These are phyloP conservation scores for Caracal caracal DNA, from an alignment of 2,113 vertebrate species.

Conservation along the genomic window DNA sequence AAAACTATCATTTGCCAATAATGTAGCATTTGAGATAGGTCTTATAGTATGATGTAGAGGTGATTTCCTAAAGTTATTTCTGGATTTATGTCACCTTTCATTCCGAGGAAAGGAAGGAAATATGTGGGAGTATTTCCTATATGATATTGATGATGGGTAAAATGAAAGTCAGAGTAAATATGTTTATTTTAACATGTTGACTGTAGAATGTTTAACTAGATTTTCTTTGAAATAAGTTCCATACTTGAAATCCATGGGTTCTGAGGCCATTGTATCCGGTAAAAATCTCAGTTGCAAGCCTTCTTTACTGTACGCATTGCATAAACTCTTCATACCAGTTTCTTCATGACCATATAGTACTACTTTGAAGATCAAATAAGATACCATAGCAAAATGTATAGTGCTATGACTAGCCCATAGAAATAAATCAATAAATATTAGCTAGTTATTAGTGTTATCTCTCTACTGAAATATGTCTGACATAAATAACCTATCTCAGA, in stretches of 20 bases:
- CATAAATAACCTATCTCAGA: background rate
- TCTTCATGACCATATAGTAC: background rate
- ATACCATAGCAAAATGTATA: background rate
- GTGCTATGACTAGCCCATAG: background rate
- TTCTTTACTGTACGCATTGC: background rate
- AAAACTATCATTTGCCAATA: background rate
- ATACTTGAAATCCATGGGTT: background rate
- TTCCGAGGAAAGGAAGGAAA: background rate
- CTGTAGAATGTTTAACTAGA: background rate
- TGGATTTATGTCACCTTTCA: background rate
- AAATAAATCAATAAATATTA: background rate
- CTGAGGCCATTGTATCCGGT: background rate
- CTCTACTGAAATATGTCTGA: background rate
- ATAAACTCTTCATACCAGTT: background rate
- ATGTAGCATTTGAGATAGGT: background rate
- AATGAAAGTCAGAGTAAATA: background rate
- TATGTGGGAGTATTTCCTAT: background rate
- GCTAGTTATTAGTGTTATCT: background rate
- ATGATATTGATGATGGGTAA: background rate
- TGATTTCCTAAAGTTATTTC: constrained; percentile 2
- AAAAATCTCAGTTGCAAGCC: background rate
- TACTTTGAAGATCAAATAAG: background rate
- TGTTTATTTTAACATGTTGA: background rate
- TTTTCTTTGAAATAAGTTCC: background rate
- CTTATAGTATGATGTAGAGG: background rate